phyloP scores from a whole-genome alignment of 2,888 invertebrate species.

The Temnothorax unifasciatus region DNA sequence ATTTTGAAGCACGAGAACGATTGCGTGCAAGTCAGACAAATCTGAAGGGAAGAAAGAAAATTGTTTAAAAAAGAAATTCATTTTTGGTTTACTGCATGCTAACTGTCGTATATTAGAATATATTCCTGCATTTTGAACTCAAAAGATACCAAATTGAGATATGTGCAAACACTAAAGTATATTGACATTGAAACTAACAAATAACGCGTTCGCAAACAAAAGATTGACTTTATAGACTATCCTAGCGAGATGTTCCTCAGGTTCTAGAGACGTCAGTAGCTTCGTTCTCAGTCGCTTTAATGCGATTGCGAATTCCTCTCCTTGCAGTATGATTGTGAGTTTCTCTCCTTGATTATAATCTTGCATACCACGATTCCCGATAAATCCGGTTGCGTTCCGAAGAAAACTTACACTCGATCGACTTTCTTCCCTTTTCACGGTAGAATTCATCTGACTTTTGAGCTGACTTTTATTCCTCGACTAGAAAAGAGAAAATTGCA shows the following conservation, averaged over 20 bases:
- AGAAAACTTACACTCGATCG: not conserved
- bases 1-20: not conserved
- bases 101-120: not conserved
- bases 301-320: slow-evolving; percentile 3
- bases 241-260: slow-evolving; percentile 1
- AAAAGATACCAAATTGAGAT: not conserved
- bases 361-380: slow-evolving; percentile 1
- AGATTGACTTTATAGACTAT: not conserved
- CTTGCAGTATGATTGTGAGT: not conserved
- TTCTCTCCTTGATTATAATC: slow-evolving; percentile 1
- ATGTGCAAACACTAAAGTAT: not conserved
- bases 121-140: not conserved
- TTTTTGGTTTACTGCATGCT: not conserved
- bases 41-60: not conserved
- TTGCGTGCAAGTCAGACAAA: not conserved
- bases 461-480: slow-evolving; percentile 25
- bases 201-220: not conserved
- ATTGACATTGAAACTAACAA: not conserved
- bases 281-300: not conserved
- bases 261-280: not conserved
- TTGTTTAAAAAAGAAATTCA: not conserved
- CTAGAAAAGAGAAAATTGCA: slow-evolving; percentile 28
- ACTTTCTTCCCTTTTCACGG: not conserved
- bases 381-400: not conserved
- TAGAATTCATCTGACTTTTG: slow-evolving; percentile 2